Conservation (phyloP, 2,888 invertebrate species). For the Xiphydria camelus region DNA sequence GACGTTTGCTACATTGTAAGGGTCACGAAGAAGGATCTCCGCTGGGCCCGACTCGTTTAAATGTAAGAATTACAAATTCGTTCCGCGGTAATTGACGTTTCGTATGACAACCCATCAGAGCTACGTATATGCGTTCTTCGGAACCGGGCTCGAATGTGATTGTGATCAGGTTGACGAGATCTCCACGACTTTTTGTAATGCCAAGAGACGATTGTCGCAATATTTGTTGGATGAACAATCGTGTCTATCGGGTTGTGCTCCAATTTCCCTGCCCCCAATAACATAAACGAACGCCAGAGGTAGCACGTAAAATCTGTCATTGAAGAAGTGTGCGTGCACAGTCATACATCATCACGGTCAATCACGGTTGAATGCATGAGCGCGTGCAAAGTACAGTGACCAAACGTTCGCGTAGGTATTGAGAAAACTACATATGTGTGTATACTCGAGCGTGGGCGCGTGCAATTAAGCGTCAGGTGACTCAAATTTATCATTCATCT, state of each 20-base stretch:
- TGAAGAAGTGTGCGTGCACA: background rate
- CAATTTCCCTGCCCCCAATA: background rate
- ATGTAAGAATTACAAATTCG: slow-evolving; percentile 1
- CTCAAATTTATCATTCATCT: background rate
- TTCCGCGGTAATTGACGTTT: background rate
- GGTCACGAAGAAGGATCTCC: background rate
- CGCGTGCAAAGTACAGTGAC: background rate
- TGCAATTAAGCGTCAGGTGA: background rate
- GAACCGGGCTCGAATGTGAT: background rate
- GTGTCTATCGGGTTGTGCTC: background rate
- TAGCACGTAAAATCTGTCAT: background rate
- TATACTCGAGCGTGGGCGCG: background rate
- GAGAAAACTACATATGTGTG: background rate
- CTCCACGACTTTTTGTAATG: no score
- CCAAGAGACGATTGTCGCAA: no score
- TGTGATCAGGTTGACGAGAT: no score
- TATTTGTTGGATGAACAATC: no score
- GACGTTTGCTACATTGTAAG: no score
- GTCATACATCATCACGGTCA: background rate
- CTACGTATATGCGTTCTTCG: background rate
- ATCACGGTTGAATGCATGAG: no score
- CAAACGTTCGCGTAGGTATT: background rate
- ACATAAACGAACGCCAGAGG: background rate
- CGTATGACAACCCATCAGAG: background rate
- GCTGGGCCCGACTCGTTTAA: background rate